A percentile compares a stretch with the other conserved stretches of the same genome.
Conservation (phyloP, 1,140 invertebrate genomes). For the Doryteuthis pealeii region DNA sequence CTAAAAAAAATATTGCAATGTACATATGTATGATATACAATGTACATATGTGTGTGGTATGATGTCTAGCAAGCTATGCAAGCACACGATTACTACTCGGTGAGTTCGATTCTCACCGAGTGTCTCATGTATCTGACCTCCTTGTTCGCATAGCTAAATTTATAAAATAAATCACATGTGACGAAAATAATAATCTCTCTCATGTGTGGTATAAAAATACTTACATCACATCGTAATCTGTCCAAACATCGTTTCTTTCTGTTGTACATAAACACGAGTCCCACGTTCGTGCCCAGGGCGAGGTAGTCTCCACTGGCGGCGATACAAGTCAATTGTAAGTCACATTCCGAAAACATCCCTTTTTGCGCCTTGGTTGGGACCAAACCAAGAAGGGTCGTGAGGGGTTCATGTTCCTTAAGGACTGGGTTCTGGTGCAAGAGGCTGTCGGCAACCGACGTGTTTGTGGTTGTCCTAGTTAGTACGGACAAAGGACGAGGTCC, state of each 20-base stretch:
- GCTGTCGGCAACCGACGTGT: not conserved
- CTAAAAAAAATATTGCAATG: too few relatives aligned
- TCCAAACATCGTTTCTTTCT: conserved; percentile 75
- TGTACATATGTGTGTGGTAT: too few relatives aligned
- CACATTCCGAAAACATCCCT: conserved; percentile 72
- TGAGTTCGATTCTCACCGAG: too few relatives aligned
- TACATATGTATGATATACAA: too few relatives aligned
- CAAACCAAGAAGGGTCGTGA: conserved; percentile 74
- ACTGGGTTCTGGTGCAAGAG: not conserved
- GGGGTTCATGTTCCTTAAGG: conserved; percentile 76
- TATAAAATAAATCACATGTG: too few relatives aligned
- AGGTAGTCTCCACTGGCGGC: conserved; percentile 78
- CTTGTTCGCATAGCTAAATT: too few relatives aligned
- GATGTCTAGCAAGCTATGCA: too few relatives aligned
- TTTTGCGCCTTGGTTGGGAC: conserved; percentile 78
- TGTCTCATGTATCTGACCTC: too few relatives aligned
- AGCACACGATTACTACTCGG: too few relatives aligned
- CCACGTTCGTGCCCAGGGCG: conserved; percentile 81
- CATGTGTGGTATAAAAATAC: too few relatives aligned
- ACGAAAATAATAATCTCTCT: too few relatives aligned
- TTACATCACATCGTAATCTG: conserved; percentile 77
- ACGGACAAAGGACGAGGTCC: not conserved
- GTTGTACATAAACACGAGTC: conserved; percentile 83
- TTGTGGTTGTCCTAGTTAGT: not conserved
- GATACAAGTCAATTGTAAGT: conserved; percentile 83